Base-by-base conservation (phyloP, 2,113 vertebrate genomes). In the Cynocephalus volans region DNA sequence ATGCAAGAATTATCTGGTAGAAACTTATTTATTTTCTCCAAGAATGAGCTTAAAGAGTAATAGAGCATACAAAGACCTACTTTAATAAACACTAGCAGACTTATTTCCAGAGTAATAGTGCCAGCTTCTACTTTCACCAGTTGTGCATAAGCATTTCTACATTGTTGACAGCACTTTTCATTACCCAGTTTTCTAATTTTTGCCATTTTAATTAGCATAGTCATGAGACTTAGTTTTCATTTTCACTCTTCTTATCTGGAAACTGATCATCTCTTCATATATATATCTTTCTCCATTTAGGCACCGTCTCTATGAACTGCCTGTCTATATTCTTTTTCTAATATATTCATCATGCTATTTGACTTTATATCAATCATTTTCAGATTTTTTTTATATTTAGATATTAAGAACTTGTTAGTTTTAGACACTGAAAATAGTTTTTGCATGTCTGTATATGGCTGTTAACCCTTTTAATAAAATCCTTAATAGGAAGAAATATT, bases 331-430 rank as follows among this genome's bases (percentile, higher is more conserved):
- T 21, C 11, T 70, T 83, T 76, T 84, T 84, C 70, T 85, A 50
- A 62, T 70, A 28, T 62, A 72, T 19, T 60, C 36, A 64, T n/a
- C 54, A 56, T 19, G 10, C 62, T 69, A 85, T 33, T 14, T 91
- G 54, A 85, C 41, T 41, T 41, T 41, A 41, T 41, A 41, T 3
- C 41, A 41, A 41, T 41, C 41, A 41, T 41, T 41, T 41, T 41
- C 41, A 41, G 41, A 41, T 41, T 84, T 36, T 70, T 95, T 89
- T 82, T 65, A 72, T 88, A 88, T 88, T 72, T 80, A 73, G 15
- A 73, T 82, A 62, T 48, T 92, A 82, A 88, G 5, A 24, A 82
- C 14, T 50, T 41, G 41, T 41, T 41, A 41, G 19, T 60, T 87
- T 87, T n/a, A 62, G 23, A 8, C 7, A 48, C 4, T 95, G n/a